Conservation (phyloP, 2,797 vertebrate species). For the Cyprinella venusta region DNA sequence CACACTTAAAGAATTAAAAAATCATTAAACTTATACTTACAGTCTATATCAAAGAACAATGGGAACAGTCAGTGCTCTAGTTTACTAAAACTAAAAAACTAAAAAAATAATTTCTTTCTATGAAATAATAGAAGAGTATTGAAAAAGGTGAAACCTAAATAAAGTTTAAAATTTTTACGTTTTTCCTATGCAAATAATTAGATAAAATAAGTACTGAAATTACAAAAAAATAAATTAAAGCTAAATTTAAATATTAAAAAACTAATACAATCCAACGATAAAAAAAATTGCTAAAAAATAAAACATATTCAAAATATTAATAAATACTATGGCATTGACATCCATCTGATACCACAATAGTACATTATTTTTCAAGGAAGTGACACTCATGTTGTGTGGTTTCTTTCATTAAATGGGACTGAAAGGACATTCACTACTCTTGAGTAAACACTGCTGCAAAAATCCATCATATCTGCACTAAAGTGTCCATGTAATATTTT, state of each 20-base stretch:
- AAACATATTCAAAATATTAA: background rate
- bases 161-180: too few relatives aligned
- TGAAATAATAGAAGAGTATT: background rate
- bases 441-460: background rate
- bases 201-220: background rate
- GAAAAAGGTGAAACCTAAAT: background rate
- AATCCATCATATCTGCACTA: background rate
- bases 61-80: background rate
- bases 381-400: background rate
- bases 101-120: background rate
- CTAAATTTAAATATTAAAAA: background rate
- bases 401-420: background rate
- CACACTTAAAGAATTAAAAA: background rate
- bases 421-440: background rate
- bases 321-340: background rate
- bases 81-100: background rate
- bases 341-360: background rate
- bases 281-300: background rate
- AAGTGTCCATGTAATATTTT: background rate
- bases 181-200: too few relatives aligned
- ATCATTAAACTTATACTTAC: background rate
- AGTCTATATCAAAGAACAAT: background rate
- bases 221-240: background rate
- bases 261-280: background rate
- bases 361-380: background rate